A percentile compares a stretch with the other conserved stretches of the same genome.
phyloP scores from a whole-genome alignment of 2,113 vertebrate genomes.

The Nibea albiflora region DNA sequence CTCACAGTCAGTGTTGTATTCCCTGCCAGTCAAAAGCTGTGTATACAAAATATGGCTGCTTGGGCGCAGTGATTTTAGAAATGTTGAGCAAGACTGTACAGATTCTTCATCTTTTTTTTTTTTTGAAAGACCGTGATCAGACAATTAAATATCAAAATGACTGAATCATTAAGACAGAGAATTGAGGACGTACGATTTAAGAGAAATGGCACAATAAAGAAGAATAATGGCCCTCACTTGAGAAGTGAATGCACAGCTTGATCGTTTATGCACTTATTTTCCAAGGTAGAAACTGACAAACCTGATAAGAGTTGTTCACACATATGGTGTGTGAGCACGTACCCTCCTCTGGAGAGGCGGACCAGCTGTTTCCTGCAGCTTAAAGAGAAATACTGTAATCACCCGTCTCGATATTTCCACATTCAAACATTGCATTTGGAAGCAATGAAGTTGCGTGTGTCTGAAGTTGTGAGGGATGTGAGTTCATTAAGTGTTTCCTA shows the following conservation, averaged over 20 bases:
- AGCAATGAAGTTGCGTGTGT: conserved; percentile 3
- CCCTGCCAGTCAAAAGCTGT: conserved; percentile 43
- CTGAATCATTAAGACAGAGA: conserved; percentile 29
- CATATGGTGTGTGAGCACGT: background rate
- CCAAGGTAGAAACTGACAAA: background rate
- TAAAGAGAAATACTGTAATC: conserved; percentile 15
- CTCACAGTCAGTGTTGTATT: conserved; percentile 40
- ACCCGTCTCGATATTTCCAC: background rate
- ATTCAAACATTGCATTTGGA: conserved; percentile 8
- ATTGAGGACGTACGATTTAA: conserved; percentile 4
- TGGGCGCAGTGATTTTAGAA: conserved; percentile 23
- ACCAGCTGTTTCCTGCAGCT: background rate
- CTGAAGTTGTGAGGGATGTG: background rate
- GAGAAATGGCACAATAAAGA: conserved; percentile 60
- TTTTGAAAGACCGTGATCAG: conserved; percentile 31
- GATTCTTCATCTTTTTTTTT: background rate
- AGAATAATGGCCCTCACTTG: conserved; percentile 43
- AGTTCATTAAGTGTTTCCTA: conserved; percentile 18
- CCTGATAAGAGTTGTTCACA: background rate
- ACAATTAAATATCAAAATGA: conserved; percentile 52
- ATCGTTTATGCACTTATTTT: background rate
- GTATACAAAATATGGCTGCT: conserved; percentile 56
- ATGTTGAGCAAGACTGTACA: conserved; percentile 15
- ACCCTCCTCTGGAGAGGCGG: background rate
- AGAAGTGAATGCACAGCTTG: conserved; percentile 20